A percentile compares a stretch with the other conserved stretches of the same genome.
phyloP scores from a whole-genome alignment of 2,888 invertebrate genomes.

The Amitus sp. region DNA sequence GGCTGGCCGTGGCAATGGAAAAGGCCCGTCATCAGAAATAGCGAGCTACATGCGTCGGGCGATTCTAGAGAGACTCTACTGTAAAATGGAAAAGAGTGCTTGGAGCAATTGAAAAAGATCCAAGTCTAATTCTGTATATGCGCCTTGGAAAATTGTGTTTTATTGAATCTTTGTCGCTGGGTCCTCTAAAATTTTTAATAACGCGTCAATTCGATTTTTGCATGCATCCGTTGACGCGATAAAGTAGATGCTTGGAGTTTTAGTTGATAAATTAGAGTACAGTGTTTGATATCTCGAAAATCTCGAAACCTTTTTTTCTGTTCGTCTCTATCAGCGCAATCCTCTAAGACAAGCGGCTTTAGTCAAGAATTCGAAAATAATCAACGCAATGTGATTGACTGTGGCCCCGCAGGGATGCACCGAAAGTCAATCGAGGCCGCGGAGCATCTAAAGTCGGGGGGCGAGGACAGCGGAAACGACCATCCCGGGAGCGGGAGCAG shows the following conservation, averaged over 20 bases:
- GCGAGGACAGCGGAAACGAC: slow-evolving; percentile 73
- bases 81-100: no score
- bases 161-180: no score
- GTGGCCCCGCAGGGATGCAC: slow-evolving; percentile 89
- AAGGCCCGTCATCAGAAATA: no score
- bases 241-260: neutral
- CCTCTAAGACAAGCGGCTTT: slow-evolving; percentile 66
- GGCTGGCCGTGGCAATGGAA: no score
- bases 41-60: no score
- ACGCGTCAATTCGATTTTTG: no score
- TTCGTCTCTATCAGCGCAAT: slow-evolving; percentile 66
- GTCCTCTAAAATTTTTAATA: no score
- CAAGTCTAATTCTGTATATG: no score
- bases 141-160: no score
- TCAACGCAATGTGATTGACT: slow-evolving; percentile 65
- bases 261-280: neutral
- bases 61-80: no score
- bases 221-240: no score
- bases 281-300: slow-evolving; percentile 22
- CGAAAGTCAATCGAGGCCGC: slow-evolving; percentile 98
- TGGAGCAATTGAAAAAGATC: no score
- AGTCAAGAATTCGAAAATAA: slow-evolving; percentile 65
- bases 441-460: slow-evolving; percentile 89
- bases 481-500: slow-evolving; percentile 60
- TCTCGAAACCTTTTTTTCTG: slow-evolving; percentile 56